Conservation (phyloP, 2,113 vertebrate genomes). For the Corydoras sp. region DNA sequence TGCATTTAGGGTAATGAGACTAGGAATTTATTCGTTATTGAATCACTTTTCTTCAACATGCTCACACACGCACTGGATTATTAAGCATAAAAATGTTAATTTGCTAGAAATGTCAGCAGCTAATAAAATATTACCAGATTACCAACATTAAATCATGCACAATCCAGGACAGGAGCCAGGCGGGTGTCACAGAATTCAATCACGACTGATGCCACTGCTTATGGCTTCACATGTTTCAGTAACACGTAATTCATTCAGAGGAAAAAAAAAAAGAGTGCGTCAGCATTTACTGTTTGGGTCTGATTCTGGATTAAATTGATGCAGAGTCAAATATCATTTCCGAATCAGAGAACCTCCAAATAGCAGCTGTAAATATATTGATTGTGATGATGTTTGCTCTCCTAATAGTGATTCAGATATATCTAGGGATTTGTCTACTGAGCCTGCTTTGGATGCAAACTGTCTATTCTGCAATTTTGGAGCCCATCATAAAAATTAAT, state of each 20-base stretch:
- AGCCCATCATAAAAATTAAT: no score
- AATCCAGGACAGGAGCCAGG: not conserved
- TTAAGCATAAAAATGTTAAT: constrained; percentile 5
- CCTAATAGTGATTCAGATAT: no score
- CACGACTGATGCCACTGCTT: constrained; percentile 8
- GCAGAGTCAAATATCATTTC: no score
- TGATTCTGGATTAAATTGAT: not conserved
- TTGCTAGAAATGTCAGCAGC: constrained; percentile 15
- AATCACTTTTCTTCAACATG: not conserved
- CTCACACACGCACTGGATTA: not conserved
- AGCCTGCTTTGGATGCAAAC: no score
- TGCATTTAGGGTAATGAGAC: not conserved
- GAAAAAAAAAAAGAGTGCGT: not conserved
- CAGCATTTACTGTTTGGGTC: not conserved
- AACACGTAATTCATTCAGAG: no score
- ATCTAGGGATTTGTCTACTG: no score
- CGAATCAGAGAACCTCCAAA: no score
- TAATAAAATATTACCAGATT: constrained; percentile 6
- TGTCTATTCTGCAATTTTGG: no score
- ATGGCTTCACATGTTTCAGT: not conserved
- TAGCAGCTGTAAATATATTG: no score
- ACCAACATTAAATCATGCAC: not conserved
- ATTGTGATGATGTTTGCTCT: no score
- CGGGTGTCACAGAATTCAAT: constrained; percentile 1
- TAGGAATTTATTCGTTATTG: not conserved